Conservation (phyloP, 2,888 invertebrate genomes). For the Stenurella melanura region DNA sequence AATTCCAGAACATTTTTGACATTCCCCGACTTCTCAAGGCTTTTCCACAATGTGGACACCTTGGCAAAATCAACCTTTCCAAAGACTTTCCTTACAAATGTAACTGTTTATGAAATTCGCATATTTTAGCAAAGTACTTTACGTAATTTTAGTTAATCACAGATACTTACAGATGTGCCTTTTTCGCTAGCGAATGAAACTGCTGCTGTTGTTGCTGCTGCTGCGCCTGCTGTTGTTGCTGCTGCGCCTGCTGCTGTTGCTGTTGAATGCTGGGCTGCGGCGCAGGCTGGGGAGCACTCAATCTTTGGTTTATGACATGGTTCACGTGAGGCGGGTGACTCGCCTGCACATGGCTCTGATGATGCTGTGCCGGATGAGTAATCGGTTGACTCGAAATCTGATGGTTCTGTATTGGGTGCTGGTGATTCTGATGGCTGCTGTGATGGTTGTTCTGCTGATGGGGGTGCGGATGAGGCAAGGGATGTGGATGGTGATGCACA, state of each 20-base stretch:
- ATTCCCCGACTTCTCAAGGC: no score
- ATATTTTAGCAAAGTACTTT: background rate
- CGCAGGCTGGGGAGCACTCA: conserved; percentile 55
- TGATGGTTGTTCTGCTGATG: conserved; percentile 52
- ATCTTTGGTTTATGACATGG: conserved; percentile 50
- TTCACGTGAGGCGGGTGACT: conserved; percentile 48
- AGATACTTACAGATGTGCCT: conserved; percentile 70
- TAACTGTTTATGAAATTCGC: no score
- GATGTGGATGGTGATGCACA: conserved; percentile 43
- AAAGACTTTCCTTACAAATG: no score
- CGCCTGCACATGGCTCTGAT: conserved; percentile 51
- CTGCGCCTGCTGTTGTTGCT: conserved; percentile 51
- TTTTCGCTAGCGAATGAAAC: conserved; percentile 66
- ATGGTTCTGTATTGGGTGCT: conserved; percentile 56
- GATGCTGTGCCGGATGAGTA: conserved; percentile 51
- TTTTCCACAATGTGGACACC: no score
- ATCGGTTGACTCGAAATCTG: conserved; percentile 49
- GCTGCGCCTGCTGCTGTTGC: conserved; percentile 45
- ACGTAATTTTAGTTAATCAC: background rate
- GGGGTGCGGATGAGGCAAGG: conserved; percentile 33
- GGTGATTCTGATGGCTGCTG: conserved; percentile 48
- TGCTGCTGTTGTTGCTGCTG: conserved; percentile 56
- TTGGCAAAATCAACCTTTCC: no score
- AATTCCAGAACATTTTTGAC: no score
- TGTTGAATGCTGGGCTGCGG: conserved; percentile 49